Conservation (phyloP, 2,888 invertebrate genomes). For the Boloria euphrosyne region DNA sequence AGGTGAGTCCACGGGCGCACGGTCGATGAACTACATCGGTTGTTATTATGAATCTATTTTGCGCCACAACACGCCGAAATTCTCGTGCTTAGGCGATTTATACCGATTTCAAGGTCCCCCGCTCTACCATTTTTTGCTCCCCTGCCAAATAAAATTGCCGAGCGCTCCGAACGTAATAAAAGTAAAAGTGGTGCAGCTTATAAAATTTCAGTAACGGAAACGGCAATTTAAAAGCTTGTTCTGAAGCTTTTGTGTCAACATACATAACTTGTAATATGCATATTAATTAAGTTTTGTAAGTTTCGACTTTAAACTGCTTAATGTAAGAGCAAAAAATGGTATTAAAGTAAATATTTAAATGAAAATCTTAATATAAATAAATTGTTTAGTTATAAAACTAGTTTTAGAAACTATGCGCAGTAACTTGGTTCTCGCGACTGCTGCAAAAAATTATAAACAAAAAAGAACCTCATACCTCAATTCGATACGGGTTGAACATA, state of each 20-base stretch:
- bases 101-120: conserved; percentile 45
- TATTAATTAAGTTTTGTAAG: neutral
- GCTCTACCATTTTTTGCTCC: conserved; percentile 39
- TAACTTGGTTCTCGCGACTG: conserved; percentile 11
- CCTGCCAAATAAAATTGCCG: conserved; percentile 36
- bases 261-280: conserved; percentile 4
- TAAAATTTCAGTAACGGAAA: conserved; percentile 27
- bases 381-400: neutral
- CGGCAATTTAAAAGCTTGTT: conserved; percentile 24
- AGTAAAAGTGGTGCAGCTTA: conserved; percentile 33
- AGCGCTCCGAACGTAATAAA: conserved; percentile 34
- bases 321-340: neutral
- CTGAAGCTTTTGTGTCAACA: neutral
- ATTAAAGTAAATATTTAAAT: neutral
- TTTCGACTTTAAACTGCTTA: neutral
- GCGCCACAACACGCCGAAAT: conserved; percentile 47
- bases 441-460: conserved; percentile 17
- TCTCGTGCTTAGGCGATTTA: conserved; percentile 45
- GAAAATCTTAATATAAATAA: neutral
- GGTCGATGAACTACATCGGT: conserved; percentile 64
- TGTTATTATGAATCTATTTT: conserved; percentile 65
- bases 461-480: conserved; percentile 30
- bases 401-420: neutral
- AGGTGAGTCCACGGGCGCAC: conserved; percentile 75
- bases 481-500: conserved; percentile 22